Conservation (phyloP, 2,797 vertebrate species). For the Protosalanx chinensis region DNA sequence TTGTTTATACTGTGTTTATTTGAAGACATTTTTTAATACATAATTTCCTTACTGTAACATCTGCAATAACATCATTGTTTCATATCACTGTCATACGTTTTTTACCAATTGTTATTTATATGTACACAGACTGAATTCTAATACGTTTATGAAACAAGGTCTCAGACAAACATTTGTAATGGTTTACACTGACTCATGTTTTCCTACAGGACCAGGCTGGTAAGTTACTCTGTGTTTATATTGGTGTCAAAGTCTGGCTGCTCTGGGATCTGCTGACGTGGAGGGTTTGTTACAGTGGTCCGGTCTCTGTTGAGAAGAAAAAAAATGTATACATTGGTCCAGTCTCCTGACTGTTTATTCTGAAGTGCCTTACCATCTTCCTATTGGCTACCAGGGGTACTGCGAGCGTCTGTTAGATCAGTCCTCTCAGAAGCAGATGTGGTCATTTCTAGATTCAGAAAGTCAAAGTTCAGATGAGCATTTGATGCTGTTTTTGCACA, state of each 20-base stretch:
- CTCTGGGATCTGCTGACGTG: constrained; percentile 26
- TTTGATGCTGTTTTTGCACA: constrained; percentile 21
- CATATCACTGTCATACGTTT: not conserved
- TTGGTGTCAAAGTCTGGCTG: constrained; percentile 20
- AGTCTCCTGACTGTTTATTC: not conserved
- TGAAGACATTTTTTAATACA: too few species aligned
- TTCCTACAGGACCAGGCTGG: not conserved
- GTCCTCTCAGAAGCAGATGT: constrained; percentile 32
- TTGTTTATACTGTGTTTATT: not conserved
- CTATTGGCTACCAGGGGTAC: constrained; percentile 24
- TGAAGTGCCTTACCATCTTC: constrained; percentile 18
- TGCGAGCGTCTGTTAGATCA: constrained; percentile 29
- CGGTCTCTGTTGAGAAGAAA: constrained; percentile 43
- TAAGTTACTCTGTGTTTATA: not conserved
- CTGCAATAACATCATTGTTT: not conserved
- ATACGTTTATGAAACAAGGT: not conserved
- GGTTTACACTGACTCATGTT: too few species aligned
- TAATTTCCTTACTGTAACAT: not conserved
- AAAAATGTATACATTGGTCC: not conserved
- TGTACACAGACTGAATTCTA: not conserved
- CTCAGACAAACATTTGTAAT: not conserved
- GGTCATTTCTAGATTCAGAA: constrained; percentile 19
- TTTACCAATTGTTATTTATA: not conserved
- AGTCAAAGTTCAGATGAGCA: constrained; percentile 24
- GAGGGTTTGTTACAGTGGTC: constrained; percentile 15